phyloP scores from a whole-genome alignment of 2,113 vertebrate genomes.

The Panthera uncia region DNA sequence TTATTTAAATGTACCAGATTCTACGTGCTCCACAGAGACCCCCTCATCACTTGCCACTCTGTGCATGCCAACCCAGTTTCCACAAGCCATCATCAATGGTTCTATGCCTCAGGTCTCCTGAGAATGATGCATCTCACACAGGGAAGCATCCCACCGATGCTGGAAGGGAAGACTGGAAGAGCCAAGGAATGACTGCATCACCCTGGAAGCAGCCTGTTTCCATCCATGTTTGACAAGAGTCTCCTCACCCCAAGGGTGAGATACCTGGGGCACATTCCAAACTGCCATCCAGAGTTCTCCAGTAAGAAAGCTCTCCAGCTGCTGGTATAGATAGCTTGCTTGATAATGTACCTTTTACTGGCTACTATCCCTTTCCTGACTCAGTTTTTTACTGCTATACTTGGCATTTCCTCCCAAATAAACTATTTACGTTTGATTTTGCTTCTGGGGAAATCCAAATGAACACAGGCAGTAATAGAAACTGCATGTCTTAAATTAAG shows the following conservation, averaged over 20 bases:
- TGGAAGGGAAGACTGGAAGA: not conserved
- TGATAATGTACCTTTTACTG: not conserved
- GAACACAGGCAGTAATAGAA: not conserved
- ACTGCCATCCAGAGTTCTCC: not conserved
- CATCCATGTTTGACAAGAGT: not conserved
- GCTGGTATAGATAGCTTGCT: not conserved
- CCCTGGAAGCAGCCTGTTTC: not conserved
- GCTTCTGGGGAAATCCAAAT: not conserved
- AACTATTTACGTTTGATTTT: not conserved
- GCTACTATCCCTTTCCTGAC: not conserved
- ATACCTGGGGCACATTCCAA: not conserved
- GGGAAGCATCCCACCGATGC: too few relatives aligned
- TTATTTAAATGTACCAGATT: not conserved
- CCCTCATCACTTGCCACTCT: not conserved
- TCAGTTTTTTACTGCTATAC: not conserved
- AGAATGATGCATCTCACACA: too few relatives aligned
- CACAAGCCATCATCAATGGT: not conserved
- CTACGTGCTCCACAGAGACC: not conserved
- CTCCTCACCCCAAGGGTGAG: not conserved
- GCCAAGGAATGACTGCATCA: not conserved
- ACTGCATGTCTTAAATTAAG: not conserved
- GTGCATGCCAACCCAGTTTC: not conserved
- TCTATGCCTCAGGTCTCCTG: not conserved
- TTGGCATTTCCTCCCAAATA: not conserved
- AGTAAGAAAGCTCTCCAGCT: too few relatives aligned